Percentiles rank a stretch among this genome's conserved stretches.
Evolutionary conservation across 2,113 vertebrate genomes (phyloP).

Genomic region (Gnathonemus longibarbis): DNA sequence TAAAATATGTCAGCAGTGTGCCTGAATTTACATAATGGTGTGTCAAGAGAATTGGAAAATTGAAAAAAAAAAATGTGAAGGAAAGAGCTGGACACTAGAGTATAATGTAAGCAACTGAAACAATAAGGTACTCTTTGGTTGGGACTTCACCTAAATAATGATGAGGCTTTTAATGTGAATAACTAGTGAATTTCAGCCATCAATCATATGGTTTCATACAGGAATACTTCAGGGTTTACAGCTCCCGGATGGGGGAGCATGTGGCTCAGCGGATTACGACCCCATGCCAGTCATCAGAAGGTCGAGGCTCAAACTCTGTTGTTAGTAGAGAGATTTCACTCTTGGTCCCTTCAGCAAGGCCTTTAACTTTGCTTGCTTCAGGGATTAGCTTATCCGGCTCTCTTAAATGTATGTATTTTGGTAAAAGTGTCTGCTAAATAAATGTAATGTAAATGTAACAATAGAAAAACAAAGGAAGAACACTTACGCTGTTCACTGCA

Average conservation of each 20-base stretch:
- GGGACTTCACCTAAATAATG: not conserved
- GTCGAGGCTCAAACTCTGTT: not conserved
- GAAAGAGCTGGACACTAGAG: not conserved
- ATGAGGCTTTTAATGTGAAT: not conserved
- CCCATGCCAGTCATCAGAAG: not conserved
- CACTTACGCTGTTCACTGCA: conserved; percentile 92
- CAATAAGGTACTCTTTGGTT: not conserved
- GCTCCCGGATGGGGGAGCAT: not conserved
- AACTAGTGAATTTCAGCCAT: not conserved
- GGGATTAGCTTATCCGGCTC: not conserved
- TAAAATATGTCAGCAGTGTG: not conserved
- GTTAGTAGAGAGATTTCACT: not conserved
- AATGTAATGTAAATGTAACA: not conserved
- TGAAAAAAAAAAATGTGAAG: not conserved
- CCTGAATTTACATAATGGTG: not conserved
- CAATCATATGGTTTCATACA: not conserved
- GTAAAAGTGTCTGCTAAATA: not conserved
- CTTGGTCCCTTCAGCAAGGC: not conserved
- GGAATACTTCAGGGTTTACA: not conserved
- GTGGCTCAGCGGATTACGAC: not conserved
- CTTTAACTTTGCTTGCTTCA: not conserved
- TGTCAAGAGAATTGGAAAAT: not conserved
- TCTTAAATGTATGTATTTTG: not conserved
- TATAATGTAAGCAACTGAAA: not conserved
- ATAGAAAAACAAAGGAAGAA: not conserved